Evolutionary conservation across 2,888 invertebrate genomes (phyloP).

Genomic region (Chrysina gloriosa): DNA sequence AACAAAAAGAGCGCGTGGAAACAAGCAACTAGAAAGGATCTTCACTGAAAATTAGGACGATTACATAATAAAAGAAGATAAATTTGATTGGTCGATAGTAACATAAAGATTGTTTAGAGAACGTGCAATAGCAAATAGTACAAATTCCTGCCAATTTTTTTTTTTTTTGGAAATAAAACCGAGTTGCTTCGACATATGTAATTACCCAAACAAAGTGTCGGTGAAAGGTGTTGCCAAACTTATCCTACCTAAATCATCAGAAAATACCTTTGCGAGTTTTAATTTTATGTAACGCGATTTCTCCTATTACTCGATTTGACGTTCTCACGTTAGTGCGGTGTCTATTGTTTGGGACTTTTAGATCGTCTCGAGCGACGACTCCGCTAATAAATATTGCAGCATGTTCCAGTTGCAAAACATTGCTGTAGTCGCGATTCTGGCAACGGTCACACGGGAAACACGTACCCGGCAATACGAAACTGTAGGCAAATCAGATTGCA

Average conservation of each 20-base stretch:
- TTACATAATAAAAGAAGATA: no score
- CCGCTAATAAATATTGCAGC: conserved; percentile 20
- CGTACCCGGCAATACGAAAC: conserved; percentile 11
- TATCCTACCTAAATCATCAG: not conserved
- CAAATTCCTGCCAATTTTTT: no score
- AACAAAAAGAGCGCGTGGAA: conserved; percentile 1
- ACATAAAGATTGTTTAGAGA: no score
- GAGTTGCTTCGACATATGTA: no score
- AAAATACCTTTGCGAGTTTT: not conserved
- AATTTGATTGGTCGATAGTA: no score
- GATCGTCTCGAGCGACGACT: not conserved
- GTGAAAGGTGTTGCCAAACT: not conserved
- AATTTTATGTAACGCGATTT: conserved; percentile 19
- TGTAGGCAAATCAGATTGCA: not conserved
- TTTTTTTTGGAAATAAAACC: no score
- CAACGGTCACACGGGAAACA: conserved; percentile 34
- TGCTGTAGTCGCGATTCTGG: conserved; percentile 5
- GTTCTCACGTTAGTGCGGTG: conserved; percentile 22
- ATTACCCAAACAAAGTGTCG: not conserved
- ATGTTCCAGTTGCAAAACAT: conserved; percentile 28
- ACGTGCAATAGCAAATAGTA: no score
- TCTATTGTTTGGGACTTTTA: conserved; percentile 17
- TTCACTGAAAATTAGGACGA: no score
- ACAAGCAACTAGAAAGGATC: no score
- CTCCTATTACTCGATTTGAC: conserved; percentile 3